A percentile compares a stretch with the other conserved stretches of the same genome.
phyloP scores from a whole-genome alignment of 2,113 vertebrate species.

The Phasianus colchicus region DNA sequence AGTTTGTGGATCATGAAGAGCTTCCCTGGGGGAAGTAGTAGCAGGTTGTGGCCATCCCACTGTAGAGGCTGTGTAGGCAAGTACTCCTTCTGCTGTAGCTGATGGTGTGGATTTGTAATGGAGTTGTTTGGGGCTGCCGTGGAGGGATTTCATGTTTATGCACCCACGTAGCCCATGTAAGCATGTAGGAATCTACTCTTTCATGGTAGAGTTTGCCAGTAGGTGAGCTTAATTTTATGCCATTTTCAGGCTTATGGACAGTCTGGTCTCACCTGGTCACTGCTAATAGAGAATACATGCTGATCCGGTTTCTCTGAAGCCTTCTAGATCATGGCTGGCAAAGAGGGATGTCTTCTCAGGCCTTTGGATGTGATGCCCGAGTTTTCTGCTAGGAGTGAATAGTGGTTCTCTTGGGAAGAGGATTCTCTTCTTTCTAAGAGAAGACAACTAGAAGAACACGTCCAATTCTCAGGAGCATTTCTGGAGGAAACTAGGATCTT shows the following conservation, averaged over 20 bases:
- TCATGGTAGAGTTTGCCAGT: neutral
- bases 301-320: neutral
- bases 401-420: neutral
- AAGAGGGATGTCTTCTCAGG: neutral
- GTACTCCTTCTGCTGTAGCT: neutral
- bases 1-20: neutral
- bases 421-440: neutral
- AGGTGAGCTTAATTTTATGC: neutral
- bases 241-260: neutral
- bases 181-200: fast-evolving
- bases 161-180: neutral
- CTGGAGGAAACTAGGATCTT: neutral
- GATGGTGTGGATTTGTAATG: neutral
- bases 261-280: fast-evolving
- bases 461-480: neutral
- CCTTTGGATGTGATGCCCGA: fast-evolving
- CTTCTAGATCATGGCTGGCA: neutral
- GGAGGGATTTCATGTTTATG: fast-evolving
- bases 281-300: neutral
- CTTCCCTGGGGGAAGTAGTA: fast-evolving
- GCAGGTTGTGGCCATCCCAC: neutral
- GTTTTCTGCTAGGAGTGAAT: neutral
- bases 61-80: neutral
- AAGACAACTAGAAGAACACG: neutral
- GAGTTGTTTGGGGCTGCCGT: neutral